Evolutionary conservation across 2,888 invertebrate species (phyloP), one percentile per base, ranked within the genome.

Genomic region (Sipha maydis): DNA sequence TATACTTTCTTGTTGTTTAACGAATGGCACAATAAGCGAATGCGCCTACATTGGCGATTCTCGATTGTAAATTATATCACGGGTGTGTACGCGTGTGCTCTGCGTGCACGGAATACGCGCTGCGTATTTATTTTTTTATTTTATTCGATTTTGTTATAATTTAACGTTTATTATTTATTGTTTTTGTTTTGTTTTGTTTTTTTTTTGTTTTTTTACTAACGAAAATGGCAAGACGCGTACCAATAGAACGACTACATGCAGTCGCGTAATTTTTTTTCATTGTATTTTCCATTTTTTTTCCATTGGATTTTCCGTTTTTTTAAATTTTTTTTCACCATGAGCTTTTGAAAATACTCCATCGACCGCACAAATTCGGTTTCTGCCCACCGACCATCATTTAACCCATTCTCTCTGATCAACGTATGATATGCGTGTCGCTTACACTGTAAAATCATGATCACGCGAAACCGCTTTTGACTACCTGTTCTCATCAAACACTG

Each of bases 11-110:
- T 61, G 25, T 75, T 25, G 38, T 25, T 25, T 19, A 38, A 80
- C 79, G 34, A 48, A 31, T 69, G 69, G 69, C 28, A 82, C 82
- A 82, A 82, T 69, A 21, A 82, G 69, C 48, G 82, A 82, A 82
- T 69, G 69, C 28, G 41, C 82, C 69, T 34, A 0, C n/a, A 14
- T 4, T 19, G 80, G 67, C n/a, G n/a, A 41, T 67, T 80, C 67
- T 67, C 41, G 67, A 80, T 80, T 67, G 67, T 67, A 80, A 80
- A 80, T 17, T 38, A 61, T 19, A 80, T 67, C 61, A 38, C 8
- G 28, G 4, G 34, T 34, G 25, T 80, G 56, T 61, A 79, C 79
- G 34, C 41, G 54, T 78, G 79, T 80, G 31, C 7, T 71, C 4
- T 71, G n/a, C 11, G 71, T 71, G 31, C 71, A 17, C 28, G 31